Conservation (phyloP, 2,113 vertebrate genomes). For the Cyprinus carpio region DNA sequence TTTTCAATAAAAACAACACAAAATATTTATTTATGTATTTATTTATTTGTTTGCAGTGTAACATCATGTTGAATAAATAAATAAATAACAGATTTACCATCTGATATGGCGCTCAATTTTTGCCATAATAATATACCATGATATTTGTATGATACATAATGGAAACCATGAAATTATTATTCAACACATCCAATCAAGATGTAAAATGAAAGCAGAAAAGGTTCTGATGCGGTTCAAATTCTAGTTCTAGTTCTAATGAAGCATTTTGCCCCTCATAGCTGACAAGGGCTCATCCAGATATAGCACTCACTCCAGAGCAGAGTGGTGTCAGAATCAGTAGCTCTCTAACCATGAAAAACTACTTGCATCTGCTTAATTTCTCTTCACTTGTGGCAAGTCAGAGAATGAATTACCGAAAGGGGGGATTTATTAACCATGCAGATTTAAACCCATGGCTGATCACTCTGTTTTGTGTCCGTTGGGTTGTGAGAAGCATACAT, state of each 20-base stretch:
- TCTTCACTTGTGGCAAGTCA: constrained; percentile 55
- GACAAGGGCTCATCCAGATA: constrained; percentile 26
- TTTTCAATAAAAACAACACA: not conserved
- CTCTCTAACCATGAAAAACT: constrained; percentile 70
- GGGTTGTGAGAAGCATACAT: not conserved
- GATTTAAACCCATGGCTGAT: constrained; percentile 69
- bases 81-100: not conserved
- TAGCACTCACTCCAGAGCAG: constrained; percentile 40
- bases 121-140: not conserved
- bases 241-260: constrained; percentile 6
- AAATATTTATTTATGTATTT: too few species aligned
- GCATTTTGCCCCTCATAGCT: not conserved
- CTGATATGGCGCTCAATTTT: not conserved
- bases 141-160: not conserved
- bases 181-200: too few species aligned
- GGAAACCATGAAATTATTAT: not conserved
- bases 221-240: not conserved
- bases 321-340: constrained; percentile 64
- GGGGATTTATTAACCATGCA: constrained; percentile 65
- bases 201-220: not conserved
- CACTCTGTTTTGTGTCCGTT: constrained; percentile 66
- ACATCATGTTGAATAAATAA: too few species aligned
- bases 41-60: too few species aligned
- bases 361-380: constrained; percentile 72
- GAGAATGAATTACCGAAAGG: constrained; percentile 57